Base-by-base conservation (phyloP, 2,113 vertebrate genomes). In the Phalacrocorax pelagicus region DNA sequence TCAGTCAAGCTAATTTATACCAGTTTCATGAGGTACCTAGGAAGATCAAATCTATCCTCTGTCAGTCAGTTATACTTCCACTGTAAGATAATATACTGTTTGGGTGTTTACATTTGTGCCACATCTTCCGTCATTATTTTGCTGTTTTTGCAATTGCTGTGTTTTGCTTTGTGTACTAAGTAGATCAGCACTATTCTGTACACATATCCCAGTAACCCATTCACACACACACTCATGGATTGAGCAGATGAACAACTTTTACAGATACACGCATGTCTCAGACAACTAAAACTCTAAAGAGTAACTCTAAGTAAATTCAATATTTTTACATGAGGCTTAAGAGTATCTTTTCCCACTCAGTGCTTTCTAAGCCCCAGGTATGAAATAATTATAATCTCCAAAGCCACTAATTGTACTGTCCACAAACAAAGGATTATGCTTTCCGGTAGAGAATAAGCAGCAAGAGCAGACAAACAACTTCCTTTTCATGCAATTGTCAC, bases 351-450 rank as follows among this genome's bases (percentile, higher is more conserved):
- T 32, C 19, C 5, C 5, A 17, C 3, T 5, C 32, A 38, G 22
- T 70, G 63, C 72, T 51, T 95, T 83, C 30, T 73, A 92, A 93
- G 49, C 54, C 82, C 17, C 75, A 69, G 57, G 44, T 75, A 93
- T 77, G 24, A 91, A 90, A 57, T 88, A 78, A 93, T 94, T 83
- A 81, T 42, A 15, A 92, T 94, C n/a, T 86, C 32, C 63, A 94
- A 83, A 95, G 63, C 62, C 11, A 10, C 36, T 94, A 93, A 94
- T 92, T 97, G 36, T 92, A 49, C 63, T 81, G 67, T n/a, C 79
- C 67, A 36, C 71, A 92, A 89, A 84, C 66, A 79, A 80, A 81
- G 55, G 88, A 86, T 96, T 95, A 96, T 61, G 19, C 6, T 88
- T 92, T 81, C 83, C 27, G 8, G 42, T 8, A 7, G n/a, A 71